phyloP scores from a whole-genome alignment of 2,888 invertebrate genomes.

The Cotesia congregata region DNA sequence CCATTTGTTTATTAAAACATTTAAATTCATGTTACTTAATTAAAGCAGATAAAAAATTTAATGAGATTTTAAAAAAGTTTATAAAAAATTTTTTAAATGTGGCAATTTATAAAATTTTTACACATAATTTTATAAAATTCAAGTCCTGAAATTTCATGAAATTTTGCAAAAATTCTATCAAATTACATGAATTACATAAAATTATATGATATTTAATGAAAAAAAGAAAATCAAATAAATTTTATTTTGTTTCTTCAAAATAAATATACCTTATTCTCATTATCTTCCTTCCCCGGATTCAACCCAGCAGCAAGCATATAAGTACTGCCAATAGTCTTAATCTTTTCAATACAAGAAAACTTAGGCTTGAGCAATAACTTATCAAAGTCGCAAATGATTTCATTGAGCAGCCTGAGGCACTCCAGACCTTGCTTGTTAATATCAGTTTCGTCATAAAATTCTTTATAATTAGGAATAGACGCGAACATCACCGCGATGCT shows the following conservation, averaged over 20 bases:
- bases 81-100: no score
- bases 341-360: constrained; percentile 96
- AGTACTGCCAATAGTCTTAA: constrained; percentile 97
- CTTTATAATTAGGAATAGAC: constrained; percentile 97
- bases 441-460: constrained; percentile 97
- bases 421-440: constrained; percentile 96
- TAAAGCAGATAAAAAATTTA: no score
- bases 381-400: constrained; percentile 98
- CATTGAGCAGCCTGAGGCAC: constrained; percentile 92
- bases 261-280: constrained; percentile 73
- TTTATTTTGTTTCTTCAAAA: no score
- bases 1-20: background rate
- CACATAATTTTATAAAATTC: background rate
- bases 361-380: constrained; percentile 94
- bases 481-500: constrained; percentile 98
- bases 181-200: background rate
- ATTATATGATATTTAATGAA: background rate
- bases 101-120: no score
- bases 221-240: no score
- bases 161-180: background rate
- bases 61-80: no score
- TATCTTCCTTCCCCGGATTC: constrained; percentile 87
- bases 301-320: constrained; percentile 98
- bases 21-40: no score
- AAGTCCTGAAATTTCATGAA: background rate